Conservation (phyloP, 1,140 invertebrate species). For the Macrocentrus cingulum region DNA sequence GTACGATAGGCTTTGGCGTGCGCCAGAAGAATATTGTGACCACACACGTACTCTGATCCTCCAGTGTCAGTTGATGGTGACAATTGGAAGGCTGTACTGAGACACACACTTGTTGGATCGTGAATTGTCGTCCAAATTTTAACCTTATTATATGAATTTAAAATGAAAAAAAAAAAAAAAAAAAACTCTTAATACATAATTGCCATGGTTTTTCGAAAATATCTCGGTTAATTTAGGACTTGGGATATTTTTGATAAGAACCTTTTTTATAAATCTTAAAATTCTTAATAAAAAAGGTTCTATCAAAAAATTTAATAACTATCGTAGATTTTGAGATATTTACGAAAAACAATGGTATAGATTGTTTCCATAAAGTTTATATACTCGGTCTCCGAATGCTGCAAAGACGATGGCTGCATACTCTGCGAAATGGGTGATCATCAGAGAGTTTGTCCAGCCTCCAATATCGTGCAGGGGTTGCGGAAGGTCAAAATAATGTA, state of each 20-base stretch:
- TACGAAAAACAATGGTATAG: too few species aligned
- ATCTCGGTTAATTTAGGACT: too few species aligned
- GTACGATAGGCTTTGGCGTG: slow-evolving; percentile 53
- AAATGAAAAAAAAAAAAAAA: slow-evolving; percentile 12
- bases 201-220: too few species aligned
- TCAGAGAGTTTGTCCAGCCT: slow-evolving; percentile 31
- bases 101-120: slow-evolving; percentile 52
- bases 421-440: slow-evolving; percentile 31
- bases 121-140: slow-evolving; percentile 62
- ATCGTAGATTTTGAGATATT: too few species aligned
- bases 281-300: too few species aligned
- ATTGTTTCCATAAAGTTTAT: too few species aligned
- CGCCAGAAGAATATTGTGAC: slow-evolving; percentile 48
- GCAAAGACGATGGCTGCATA: slow-evolving; percentile 35
- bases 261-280: too few species aligned
- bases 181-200: slow-evolving; percentile 6
- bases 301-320: too few species aligned
- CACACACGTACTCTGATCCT: slow-evolving; percentile 46
- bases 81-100: too few species aligned
- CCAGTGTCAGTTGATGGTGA: slow-evolving; percentile 32
- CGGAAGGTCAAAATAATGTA: slow-evolving; percentile 65
- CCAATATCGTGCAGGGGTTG: slow-evolving; percentile 46
- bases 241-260: too few species aligned
- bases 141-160: slow-evolving; percentile 39
- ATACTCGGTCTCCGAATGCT: slow-evolving; percentile 39